Evolutionary conservation across 2,888 invertebrate species (phyloP).

Genomic region (Eumerus sabulonum): DNA sequence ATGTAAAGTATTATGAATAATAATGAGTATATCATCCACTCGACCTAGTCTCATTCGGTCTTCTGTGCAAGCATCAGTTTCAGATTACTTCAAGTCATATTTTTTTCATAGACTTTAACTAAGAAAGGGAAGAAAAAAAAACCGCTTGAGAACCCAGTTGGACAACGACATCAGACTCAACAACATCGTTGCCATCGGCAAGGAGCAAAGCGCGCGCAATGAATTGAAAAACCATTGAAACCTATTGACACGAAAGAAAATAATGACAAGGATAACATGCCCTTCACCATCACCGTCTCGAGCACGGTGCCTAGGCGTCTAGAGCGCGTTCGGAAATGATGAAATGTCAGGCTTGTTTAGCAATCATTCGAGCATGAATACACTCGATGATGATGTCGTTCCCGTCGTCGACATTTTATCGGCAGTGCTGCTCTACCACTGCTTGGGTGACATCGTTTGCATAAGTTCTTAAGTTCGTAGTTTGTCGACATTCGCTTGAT

Average conservation of each 20-base stretch:
- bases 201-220: constrained; percentile 55
- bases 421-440: too few relatives aligned
- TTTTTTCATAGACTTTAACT: background rate
- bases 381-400: constrained; percentile 66
- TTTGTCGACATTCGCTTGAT: constrained; percentile 61
- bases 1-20: constrained; percentile 65
- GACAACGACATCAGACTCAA: constrained; percentile 17
- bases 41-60: background rate
- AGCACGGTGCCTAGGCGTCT: background rate
- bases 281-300: too few relatives aligned
- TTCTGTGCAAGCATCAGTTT: constrained; percentile 53
- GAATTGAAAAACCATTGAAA: constrained; percentile 76
- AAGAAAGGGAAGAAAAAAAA: constrained; percentile 19
- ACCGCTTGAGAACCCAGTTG: constrained; percentile 67
- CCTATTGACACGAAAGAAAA: constrained; percentile 79
- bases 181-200: constrained; percentile 14
- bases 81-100: constrained; percentile 23
- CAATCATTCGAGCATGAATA: constrained; percentile 65
- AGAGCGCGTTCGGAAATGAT: constrained; percentile 33
- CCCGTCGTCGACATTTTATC: background rate
- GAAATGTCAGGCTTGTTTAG: constrained; percentile 67
- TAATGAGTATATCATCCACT: constrained; percentile 51
- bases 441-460: background rate
- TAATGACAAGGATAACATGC: constrained; percentile 74
- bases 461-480: constrained; percentile 51